These are phyloP conservation scores for Drosophila erecta DNA, from an alignment of 1,140 invertebrate species.

Conservation along the genomic window DNA sequence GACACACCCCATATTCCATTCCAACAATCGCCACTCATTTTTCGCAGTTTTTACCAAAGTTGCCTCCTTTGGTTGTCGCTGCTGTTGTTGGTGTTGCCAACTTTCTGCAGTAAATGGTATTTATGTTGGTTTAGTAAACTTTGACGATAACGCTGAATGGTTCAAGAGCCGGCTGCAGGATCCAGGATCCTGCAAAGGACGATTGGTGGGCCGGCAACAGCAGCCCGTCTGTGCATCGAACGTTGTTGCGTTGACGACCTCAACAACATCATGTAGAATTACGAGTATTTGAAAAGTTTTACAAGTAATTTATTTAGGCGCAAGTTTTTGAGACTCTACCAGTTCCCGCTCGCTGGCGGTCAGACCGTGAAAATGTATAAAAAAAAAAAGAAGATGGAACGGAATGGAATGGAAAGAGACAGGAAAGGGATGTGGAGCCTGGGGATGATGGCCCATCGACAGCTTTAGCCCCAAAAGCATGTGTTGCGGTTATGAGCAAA, in stretches of 20 bases:
- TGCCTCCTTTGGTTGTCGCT: constrained; percentile 26
- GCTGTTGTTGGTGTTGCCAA: constrained; percentile 46
- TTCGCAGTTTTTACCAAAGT: constrained; percentile 61
- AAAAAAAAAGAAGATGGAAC: background rate
- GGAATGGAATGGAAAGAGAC: background rate
- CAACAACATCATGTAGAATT: constrained; percentile 82
- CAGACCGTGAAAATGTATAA: constrained; percentile 47
- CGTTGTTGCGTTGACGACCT: constrained; percentile 75
- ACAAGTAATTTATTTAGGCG: constrained; percentile 83
- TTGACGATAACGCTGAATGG: constrained; percentile 70
- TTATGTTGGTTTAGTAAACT: constrained; percentile 83
- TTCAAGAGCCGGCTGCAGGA: constrained; percentile 30
- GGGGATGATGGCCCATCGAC: constrained; percentile 27
- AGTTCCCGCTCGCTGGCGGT: constrained; percentile 23
- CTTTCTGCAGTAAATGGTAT: constrained; percentile 82
- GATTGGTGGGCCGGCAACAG: background rate
- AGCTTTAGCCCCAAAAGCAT: constrained; percentile 54
- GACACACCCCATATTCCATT: constrained; percentile 9
- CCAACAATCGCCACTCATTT: constrained; percentile 61
- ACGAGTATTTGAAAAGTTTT: constrained; percentile 83
- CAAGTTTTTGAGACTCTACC: constrained; percentile 69
- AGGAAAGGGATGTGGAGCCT: constrained; percentile 8
- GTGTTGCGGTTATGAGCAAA: constrained; percentile 81
- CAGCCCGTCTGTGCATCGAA: constrained; percentile 46
- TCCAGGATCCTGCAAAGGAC: background rate